phyloP scores from a whole-genome alignment of 2,888 invertebrate genomes.

The Serripes groenlandicus region DNA sequence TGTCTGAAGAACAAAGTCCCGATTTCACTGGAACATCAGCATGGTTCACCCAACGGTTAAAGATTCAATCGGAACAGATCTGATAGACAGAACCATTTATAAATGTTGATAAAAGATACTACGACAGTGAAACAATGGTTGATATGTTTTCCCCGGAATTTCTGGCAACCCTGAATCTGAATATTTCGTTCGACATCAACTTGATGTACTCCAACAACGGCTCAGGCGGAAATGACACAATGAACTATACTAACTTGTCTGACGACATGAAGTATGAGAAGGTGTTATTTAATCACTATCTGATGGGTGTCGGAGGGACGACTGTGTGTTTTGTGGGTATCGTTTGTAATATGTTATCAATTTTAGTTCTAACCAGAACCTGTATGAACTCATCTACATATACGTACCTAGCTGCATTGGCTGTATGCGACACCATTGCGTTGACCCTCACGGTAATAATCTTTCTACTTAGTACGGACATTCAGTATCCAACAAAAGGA shows the following conservation, averaged over 20 bases:
- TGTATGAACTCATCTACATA: conserved; percentile 85
- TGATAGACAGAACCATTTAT: no score
- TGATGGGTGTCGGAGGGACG: conserved; percentile 85
- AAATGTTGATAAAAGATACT: no score
- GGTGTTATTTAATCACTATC: conserved; percentile 79
- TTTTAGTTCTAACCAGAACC: conserved; percentile 82
- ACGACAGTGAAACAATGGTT: conserved; percentile 46
- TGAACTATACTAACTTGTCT: background rate
- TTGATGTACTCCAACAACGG: conserved; percentile 2
- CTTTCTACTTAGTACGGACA: conserved; percentile 79
- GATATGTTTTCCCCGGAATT: conserved; percentile 48
- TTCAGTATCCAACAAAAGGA: conserved; percentile 69
- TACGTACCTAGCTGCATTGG: conserved; percentile 84
- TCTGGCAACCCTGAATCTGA: conserved; percentile 32
- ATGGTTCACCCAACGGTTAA: no score
- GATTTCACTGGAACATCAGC: no score
- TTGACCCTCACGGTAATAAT: conserved; percentile 82
- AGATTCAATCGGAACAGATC: no score
- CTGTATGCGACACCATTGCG: conserved; percentile 85
- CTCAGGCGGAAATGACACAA: conserved; percentile 12
- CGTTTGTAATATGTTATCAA: conserved; percentile 84
- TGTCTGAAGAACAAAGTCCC: no score
- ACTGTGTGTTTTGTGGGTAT: conserved; percentile 84
- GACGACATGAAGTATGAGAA: conserved; percentile 59
- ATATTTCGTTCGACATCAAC: conserved; percentile 34